Evolutionary conservation across 1,140 invertebrate species (phyloP), one percentile per base, ranked within the genome.

Genomic region (Cataglyphis hispanica): DNA sequence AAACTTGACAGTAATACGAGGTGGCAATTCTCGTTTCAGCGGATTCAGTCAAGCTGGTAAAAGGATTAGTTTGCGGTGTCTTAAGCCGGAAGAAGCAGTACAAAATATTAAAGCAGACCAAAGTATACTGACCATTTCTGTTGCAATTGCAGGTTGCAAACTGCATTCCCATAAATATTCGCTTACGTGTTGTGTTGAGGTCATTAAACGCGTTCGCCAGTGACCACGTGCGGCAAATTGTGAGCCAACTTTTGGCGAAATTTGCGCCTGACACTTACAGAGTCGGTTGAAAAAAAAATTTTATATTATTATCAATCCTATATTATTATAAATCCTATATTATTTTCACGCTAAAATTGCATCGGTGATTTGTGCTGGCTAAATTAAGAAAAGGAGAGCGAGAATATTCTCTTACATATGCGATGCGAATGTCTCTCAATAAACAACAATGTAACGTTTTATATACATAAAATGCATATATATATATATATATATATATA

Each of bases 31-130:
- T 50, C 66, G 78, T 80, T 80, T 80, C n/a, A 58, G 19, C 11
- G 40, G 78, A 81, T 81, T 81, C 66, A 67, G 66, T 72, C 78
- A 70, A 81, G 19, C 67, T 25, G 53, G 78, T 81, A 81, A 81
- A 81, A 72, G 66, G 78, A 72, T 81, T 81, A 81, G 50, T 0
- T 27, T 25, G 37, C 66, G 78, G 66, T 80, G 63, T 72, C 67
- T 83, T 83, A 74, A 83, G 37, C 56, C 27, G 67, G 37, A 83
- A 60, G 53, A 74, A 61, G 67, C 7, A 50, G 4, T 50, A 61
- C 53, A 46, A 83, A 74, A 74, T 31, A 60, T 4, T 19, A 56
- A 60, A 72, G 34, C 53, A 34, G 22, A 74, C 40, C 46, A 19
- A 50, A 19, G 19, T 72, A 60, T 60, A 34, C 37, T 6, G 66